Base-by-base conservation (phyloP, 2,797 vertebrate species). In the Eulemur mongoz region DNA sequence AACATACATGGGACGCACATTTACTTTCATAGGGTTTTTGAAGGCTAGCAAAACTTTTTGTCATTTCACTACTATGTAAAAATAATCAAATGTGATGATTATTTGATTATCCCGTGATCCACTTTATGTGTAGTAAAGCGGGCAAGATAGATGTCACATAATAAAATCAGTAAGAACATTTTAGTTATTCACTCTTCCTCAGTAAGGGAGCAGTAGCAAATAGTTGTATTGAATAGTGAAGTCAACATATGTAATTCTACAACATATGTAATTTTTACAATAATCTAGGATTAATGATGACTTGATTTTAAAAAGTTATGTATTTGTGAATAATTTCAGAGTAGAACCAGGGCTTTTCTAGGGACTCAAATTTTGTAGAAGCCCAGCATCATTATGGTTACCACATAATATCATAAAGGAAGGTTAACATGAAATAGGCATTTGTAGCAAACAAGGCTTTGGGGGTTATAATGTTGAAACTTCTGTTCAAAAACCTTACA, bases 401-500 rank as follows among this genome's bases (percentile, higher is more conserved):
- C 72, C 32, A 69, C 69, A 82, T 75, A 91, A 59, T 88, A 90
- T 79, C 70, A 69, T 89, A 82, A 83, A 95, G 40, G 35, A 85
- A 93, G 12, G 3, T 90, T 84, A 89, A 86, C 32, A 54, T 81
- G 48, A 93, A 90, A 70, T 84, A 94, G 20, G 13, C 75, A 54
- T 89, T 50, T 96, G 86, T 84, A 87, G 70, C 38, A 87, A 92
- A 94, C 52, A 92, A 93, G 63, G 35, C 27, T 96, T 82, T 95
- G 78, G 80, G 48, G 35, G 20, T 93, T 94, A n/a, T 92, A 89
- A 91, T 94, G 82, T 95, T 96, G 93, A 94, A 97, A 94, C 61
- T 76, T 91, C 70, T 94, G 83, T 91, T 93, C 30, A 95, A 95
- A 97, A 87, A 43, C 45, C 80, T 96, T 94, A 97, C 79, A 78